Evolutionary conservation across 2,888 invertebrate genomes (phyloP).

Genomic region (Ophonus ardosiacus): DNA sequence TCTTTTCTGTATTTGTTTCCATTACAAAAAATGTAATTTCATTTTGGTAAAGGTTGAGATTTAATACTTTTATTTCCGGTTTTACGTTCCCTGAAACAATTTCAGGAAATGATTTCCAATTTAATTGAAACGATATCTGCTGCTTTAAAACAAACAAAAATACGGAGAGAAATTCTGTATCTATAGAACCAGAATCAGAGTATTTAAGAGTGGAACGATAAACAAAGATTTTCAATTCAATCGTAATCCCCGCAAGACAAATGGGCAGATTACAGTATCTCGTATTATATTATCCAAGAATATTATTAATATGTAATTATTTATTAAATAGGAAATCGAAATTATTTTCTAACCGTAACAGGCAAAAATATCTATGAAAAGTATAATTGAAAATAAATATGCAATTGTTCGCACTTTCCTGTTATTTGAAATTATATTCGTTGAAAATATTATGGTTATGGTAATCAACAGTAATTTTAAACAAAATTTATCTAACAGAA

Average conservation of each 20-base stretch:
- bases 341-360: too few relatives aligned
- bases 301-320: neutral
- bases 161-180: neutral
- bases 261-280: neutral
- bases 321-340: neutral
- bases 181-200: neutral
- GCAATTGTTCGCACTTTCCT: too few relatives aligned
- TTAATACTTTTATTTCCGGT: constrained; percentile 19
- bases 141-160: neutral
- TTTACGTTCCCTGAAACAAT: constrained; percentile 9
- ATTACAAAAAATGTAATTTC: neutral
- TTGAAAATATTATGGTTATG: too few relatives aligned
- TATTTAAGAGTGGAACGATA: neutral
- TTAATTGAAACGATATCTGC: constrained; percentile 22
- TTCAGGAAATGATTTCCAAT: constrained; percentile 26
- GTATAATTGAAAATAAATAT: too few relatives aligned
- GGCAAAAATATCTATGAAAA: too few relatives aligned
- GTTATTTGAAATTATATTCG: too few relatives aligned
- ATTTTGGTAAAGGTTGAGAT: neutral
- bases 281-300: neutral
- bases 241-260: neutral
- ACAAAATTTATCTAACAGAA: too few relatives aligned
- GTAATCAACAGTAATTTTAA: too few relatives aligned
- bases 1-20: neutral
- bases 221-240: neutral